Conservation (phyloP, 2,888 invertebrate genomes). For the Eulithis testata region DNA sequence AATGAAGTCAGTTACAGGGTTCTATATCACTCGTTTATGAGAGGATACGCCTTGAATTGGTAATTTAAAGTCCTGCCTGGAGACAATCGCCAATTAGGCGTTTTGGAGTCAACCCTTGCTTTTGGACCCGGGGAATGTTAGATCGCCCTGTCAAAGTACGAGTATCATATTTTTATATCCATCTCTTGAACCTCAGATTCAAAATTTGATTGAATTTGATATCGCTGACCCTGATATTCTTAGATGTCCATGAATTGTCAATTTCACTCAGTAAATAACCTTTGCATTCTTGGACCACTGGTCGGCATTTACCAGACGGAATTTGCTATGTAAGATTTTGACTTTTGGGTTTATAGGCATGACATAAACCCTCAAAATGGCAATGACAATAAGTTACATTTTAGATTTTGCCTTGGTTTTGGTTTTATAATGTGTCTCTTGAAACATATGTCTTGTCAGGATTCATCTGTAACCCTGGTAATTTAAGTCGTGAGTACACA, state of each 20-base stretch:
- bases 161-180: conserved; percentile 9
- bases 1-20: conserved; percentile 66
- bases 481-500: too few relatives aligned
- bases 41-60: conserved; percentile 43
- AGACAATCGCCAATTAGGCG: conserved; percentile 29
- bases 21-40: conserved; percentile 56
- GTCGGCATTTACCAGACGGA: too few relatives aligned
- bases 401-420: too few relatives aligned
- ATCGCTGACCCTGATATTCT: background rate
- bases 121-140: background rate
- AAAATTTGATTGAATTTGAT: conserved; percentile 1
- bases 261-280: too few relatives aligned
- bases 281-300: too few relatives aligned
- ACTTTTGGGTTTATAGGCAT: too few relatives aligned
- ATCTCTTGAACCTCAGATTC: conserved; percentile 1
- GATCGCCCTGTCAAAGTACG: background rate
- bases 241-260: background rate
- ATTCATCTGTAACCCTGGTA: too few relatives aligned
- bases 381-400: too few relatives aligned
- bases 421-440: too few relatives aligned
- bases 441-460: too few relatives aligned
- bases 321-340: too few relatives aligned
- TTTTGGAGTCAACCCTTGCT: conserved; percentile 27
- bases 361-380: too few relatives aligned
- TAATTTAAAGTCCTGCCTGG: conserved; percentile 34